These are phyloP conservation scores for Sarcophaga subvicina DNA, from an alignment of 2,888 invertebrate genomes.

Conservation along the genomic window DNA sequence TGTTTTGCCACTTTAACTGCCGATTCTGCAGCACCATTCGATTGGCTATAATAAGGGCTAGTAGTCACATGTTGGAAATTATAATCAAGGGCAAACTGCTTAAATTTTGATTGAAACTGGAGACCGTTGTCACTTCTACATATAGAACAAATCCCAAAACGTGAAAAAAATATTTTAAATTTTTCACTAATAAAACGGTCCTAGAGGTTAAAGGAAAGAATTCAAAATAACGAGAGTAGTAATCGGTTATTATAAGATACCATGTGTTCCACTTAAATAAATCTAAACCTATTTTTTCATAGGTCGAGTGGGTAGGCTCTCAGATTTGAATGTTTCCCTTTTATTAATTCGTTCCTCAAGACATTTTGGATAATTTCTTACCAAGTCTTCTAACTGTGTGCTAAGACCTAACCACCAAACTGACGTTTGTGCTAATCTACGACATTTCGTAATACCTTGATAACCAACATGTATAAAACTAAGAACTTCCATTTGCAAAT, in stretches of 20 bases:
- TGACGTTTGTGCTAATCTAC: constrained; percentile 44
- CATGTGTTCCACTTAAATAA: constrained; percentile 43
- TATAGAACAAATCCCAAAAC: constrained; percentile 27
- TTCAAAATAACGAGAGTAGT: constrained; percentile 48
- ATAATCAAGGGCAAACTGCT: constrained; percentile 28
- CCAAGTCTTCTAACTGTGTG: constrained; percentile 36
- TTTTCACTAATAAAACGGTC: constrained; percentile 31
- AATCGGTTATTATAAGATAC: constrained; percentile 55
- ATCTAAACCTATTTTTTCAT: constrained; percentile 52
- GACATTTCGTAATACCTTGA: constrained; percentile 53
- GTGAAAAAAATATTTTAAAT: constrained; percentile 16
- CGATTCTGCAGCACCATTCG: constrained; percentile 38
- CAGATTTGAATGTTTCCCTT: constrained; percentile 26
- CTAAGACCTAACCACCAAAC: constrained; percentile 58
- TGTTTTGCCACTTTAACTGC: constrained; percentile 45
- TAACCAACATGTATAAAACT: constrained; percentile 23
- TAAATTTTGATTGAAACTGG: constrained; percentile 44
- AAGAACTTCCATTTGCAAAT: constrained; percentile 37
- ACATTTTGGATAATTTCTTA: constrained; percentile 41
- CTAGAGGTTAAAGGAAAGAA: constrained; percentile 14
- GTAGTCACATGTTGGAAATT: constrained; percentile 15
- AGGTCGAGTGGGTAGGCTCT: constrained; percentile 30
- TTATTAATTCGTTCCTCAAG: constrained; percentile 29
- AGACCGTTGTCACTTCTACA: constrained; percentile 43
- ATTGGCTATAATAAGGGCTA: constrained; percentile 46